Percentiles rank a stretch among this genome's conserved stretches.
Conservation (phyloP, 2,797 vertebrate genomes). For the Coccyzus lansbergi region DNA sequence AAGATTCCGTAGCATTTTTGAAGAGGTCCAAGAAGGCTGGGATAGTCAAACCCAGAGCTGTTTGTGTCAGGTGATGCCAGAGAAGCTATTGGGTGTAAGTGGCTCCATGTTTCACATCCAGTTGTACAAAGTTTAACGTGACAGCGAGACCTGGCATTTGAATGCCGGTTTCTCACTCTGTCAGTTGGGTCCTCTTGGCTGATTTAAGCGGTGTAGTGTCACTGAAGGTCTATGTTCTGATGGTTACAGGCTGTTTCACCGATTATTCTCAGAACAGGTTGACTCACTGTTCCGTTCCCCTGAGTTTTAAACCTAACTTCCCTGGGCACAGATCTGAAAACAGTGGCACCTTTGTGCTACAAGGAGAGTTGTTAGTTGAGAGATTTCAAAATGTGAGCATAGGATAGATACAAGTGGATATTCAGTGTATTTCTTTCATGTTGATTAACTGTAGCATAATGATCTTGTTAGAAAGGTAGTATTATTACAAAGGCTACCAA, state of each 20-base stretch:
- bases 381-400: background rate
- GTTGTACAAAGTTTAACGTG: accelerated
- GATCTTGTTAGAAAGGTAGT: background rate
- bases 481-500: background rate
- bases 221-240: background rate
- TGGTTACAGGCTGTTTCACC: background rate
- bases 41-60: background rate
- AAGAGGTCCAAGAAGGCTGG: background rate
- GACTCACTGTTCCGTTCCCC: background rate
- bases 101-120: background rate
- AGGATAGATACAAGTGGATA: background rate
- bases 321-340: background rate
- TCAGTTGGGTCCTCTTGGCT: background rate
- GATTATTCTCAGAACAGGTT: background rate
- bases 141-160: background rate
- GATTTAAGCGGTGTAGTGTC: background rate
- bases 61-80: background rate
- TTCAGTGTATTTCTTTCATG: background rate
- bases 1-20: background rate
- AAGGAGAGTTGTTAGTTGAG: background rate
- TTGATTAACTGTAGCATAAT: background rate
- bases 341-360: background rate
- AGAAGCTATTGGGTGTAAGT: background rate
- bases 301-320: background rate
- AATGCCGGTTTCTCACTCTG: background rate